phyloP scores from a whole-genome alignment of 2,797 vertebrate species.

The Rhincodon typus region DNA sequence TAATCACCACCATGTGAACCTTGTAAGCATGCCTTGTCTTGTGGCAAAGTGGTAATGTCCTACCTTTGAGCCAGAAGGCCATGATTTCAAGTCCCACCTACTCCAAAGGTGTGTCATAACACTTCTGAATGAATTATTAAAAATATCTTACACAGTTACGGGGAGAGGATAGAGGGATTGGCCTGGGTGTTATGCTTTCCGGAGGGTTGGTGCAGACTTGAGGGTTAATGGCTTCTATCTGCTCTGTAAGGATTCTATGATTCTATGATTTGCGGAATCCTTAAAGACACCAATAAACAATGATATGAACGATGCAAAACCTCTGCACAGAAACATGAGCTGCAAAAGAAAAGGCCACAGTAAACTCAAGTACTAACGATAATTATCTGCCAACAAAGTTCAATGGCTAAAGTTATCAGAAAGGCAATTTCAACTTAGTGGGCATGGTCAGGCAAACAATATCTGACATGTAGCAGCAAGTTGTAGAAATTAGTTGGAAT shows the following conservation, averaged over 20 bases:
- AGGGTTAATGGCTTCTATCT: neutral
- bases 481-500: neutral
- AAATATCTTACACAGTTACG: no score
- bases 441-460: neutral
- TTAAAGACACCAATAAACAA: neutral
- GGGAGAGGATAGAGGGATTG: no score
- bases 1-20: neutral
- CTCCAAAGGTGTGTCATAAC: neutral
- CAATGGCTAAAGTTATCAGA: neutral
- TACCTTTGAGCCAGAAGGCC: neutral
- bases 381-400: neutral
- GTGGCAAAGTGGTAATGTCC: no score
- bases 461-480: neutral
- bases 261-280: no score
- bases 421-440: neutral
- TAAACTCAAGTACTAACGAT: neutral
- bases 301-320: neutral
- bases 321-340: neutral
- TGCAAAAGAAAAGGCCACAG: neutral
- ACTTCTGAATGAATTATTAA: no score
- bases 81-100: neutral
- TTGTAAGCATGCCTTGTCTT: neutral
- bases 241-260: no score
- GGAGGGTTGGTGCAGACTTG: no score
- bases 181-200: no score